These are phyloP conservation scores for Protomyctophum bolini DNA, from an alignment of 2,113 vertebrate genomes.

Conservation along the genomic window DNA sequence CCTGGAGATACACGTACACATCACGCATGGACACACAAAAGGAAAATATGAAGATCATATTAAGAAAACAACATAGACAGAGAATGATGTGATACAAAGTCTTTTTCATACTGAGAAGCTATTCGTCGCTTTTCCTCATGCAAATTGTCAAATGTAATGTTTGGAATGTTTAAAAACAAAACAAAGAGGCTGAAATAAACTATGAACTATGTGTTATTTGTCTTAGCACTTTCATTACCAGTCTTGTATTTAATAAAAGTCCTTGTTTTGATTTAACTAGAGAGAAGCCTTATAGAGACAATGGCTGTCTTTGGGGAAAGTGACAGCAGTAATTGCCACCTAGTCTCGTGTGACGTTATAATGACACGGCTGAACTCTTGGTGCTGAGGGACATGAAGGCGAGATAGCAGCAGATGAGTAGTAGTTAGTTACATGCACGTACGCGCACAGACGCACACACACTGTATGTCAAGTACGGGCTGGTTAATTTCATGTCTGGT, in stretches of 20 bases:
- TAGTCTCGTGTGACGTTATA: slow-evolving; percentile 36
- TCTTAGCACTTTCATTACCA: not conserved
- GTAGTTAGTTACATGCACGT: not conserved
- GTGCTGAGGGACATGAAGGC: not conserved
- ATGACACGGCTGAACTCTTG: slow-evolving; percentile 25
- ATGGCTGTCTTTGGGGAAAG: slow-evolving; percentile 24
- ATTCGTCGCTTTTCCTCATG: too few species aligned
- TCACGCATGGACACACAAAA: not conserved
- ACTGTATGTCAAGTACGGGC: slow-evolving; percentile 38
- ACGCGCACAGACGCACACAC: slow-evolving; percentile 11
- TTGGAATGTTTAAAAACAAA: not conserved
- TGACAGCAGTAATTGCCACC: slow-evolving; percentile 46
- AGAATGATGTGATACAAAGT: too few species aligned
- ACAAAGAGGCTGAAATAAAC: not conserved
- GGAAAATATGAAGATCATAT: too few species aligned
- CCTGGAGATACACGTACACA: slow-evolving; percentile 64
- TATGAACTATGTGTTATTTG: not conserved
- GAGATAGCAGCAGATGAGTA: not conserved
- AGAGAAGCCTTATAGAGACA: slow-evolving; percentile 1
- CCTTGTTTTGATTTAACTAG: slow-evolving; percentile 1
- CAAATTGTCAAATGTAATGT: too few species aligned
- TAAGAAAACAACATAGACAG: too few species aligned
- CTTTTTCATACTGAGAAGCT: too few species aligned
- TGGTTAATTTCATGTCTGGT: slow-evolving; percentile 12
- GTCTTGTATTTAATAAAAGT: slow-evolving; percentile 1